phyloP scores from a whole-genome alignment of 2,797 vertebrate genomes.

The Gymnothorax javanicus region DNA sequence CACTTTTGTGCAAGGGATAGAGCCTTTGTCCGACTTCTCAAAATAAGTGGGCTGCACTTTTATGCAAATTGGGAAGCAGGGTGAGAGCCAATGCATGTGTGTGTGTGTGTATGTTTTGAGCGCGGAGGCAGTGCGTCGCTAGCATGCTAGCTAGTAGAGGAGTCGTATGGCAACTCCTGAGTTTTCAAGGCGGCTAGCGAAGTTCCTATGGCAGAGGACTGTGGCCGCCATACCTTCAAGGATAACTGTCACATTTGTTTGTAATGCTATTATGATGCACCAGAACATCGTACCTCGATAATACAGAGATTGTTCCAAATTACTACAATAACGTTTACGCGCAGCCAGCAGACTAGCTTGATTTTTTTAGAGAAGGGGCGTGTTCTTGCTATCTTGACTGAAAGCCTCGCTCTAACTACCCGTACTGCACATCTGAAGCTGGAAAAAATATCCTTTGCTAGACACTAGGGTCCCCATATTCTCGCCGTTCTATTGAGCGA shows the following conservation, averaged over 20 bases:
- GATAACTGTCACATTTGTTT: neutral
- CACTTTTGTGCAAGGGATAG: neutral
- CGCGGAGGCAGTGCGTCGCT: constrained; percentile 17
- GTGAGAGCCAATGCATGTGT: constrained; percentile 29
- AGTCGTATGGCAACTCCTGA: constrained; percentile 12
- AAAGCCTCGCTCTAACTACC: constrained; percentile 49
- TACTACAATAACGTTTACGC: constrained; percentile 26
- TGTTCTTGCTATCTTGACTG: constrained; percentile 64
- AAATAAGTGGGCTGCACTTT: constrained; percentile 24
- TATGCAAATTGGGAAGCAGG: constrained; percentile 22
- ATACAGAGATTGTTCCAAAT: constrained; percentile 22
- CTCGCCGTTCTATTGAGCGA: constrained; percentile 17
- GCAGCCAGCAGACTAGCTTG: constrained; percentile 41
- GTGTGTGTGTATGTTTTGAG: constrained; percentile 25
- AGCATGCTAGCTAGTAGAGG: neutral
- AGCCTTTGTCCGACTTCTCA: constrained; percentile 2
- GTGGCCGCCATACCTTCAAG: constrained; percentile 22
- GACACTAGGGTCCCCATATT: constrained; percentile 27
- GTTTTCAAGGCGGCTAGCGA: neutral
- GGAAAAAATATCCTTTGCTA: constrained; percentile 43
- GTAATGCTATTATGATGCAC: neutral
- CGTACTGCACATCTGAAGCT: constrained; percentile 49
- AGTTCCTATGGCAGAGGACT: constrained; percentile 19
- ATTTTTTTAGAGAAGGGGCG: constrained; percentile 54
- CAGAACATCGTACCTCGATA: neutral